Evolutionary conservation across 53 echinoderm and acorn worm genomes (phyloP).

Genomic region (Apostichopus leukothele): DNA sequence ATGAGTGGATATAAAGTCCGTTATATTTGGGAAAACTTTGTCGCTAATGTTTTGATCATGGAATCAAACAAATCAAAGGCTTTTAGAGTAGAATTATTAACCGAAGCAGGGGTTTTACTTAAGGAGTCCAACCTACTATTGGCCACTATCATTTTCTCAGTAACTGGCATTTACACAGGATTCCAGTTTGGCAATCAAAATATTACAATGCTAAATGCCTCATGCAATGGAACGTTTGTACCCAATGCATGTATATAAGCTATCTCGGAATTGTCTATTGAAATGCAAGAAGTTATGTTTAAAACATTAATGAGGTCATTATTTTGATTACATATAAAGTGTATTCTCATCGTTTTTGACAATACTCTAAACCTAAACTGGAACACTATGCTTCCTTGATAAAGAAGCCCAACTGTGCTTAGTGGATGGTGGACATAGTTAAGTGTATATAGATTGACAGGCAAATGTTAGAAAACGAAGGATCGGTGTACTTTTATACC

Average conservation of each 20-base stretch:
- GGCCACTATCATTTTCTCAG: neutral
- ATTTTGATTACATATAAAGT: no score
- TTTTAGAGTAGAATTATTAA: neutral
- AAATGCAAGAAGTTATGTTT: no score
- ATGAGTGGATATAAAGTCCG: conserved; percentile 1
- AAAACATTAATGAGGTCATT: no score
- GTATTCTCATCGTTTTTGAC: no score
- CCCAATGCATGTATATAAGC: neutral
- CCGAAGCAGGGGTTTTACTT: neutral
- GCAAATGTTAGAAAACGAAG: no score
- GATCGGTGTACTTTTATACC: no score
- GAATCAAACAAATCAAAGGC: neutral
- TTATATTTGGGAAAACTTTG: neutral
- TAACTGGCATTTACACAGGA: neutral
- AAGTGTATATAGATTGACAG: no score
- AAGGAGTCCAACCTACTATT: neutral
- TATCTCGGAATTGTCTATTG: no score
- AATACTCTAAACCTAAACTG: no score
- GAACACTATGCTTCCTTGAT: no score
- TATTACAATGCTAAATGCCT: neutral
- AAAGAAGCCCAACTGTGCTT: no score
- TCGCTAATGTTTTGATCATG: neutral
- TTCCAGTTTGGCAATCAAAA: neutral
- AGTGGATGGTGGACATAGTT: no score
- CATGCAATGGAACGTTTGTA: neutral